phyloP scores from a whole-genome alignment of 2,797 vertebrate species.

The Macropus fuliginosus region DNA sequence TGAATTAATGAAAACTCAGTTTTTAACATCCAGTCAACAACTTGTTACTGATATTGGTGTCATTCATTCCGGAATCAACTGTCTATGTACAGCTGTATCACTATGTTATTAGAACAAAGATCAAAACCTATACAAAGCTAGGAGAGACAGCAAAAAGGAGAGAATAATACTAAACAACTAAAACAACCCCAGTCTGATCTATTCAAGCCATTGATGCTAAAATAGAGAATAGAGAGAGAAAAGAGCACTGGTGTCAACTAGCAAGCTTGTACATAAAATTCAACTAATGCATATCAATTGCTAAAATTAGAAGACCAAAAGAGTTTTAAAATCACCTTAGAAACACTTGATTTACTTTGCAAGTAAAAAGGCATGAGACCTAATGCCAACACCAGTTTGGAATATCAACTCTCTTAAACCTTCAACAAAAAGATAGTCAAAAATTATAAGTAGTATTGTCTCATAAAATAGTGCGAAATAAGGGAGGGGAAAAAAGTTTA shows the following conservation, averaged over 20 bases:
- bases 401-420: not conserved
- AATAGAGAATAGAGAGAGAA: not conserved
- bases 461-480: not conserved
- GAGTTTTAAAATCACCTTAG: not conserved
- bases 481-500: not conserved
- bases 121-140: not conserved
- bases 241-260: not conserved
- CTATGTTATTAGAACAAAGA: not conserved
- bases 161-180: not conserved
- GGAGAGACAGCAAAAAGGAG: not conserved
- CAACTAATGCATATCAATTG: not conserved
- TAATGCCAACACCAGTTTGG: not conserved
- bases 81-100: not conserved
- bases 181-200: not conserved
- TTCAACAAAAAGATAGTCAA: not conserved
- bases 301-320: not conserved
- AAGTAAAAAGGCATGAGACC: not conserved
- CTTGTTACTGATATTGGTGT: not conserved
- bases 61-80: not conserved
- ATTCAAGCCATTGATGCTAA: not conserved
- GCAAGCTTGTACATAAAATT: not conserved
- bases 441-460: not conserved
- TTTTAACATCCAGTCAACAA: not conserved
- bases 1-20: not conserved
- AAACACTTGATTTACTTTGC: not conserved